Base-by-base conservation (phyloP, 2,888 invertebrate species). In the Hyposoter dolosus region DNA sequence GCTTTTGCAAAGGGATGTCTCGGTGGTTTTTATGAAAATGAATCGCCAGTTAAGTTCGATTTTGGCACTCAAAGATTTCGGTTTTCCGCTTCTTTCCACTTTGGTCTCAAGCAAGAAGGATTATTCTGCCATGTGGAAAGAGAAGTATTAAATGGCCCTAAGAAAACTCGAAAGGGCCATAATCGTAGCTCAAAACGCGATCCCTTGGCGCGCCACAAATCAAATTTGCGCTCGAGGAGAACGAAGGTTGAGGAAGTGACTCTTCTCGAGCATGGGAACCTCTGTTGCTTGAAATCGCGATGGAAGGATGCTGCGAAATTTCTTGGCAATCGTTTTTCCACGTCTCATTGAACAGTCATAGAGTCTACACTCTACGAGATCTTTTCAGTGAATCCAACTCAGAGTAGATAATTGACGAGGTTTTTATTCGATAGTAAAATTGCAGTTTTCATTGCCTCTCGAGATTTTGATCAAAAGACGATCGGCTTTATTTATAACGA, bases 181-280 rank as follows among this genome's bases (percentile, higher is more conserved):
- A 92, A 92, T 90, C 90, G 90, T 91, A 90, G 89, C 90, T 91
- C 91, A 91, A 90, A 90, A 89, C 89, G 88, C 90, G 89, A 86
- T 90, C 87, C 87, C 50, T 88, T 84, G 35, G 47, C 66, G 81
- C 84, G 90, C 91, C 90, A 92, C 92, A 92, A 92, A 92, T 92
- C 92, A 92, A 92, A 92, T 92, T 90, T 91, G 88, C 81, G 88
- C 74, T 53, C 32, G 45, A 68, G 50, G 40, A 60, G 78, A 82
- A 66, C 56, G 35, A 79, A 53, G 35, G 56, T 32, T 71, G 89
- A 81, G 87, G 87, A 88, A 87, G 35, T 56, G 19, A 32, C 45
- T 17, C 53, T 17, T 56, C 45, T 69, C 88, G 80, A 74, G 19
- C 72, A 23, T 68, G 43, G 45, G 23, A 43, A 89, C 85, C 84